Evolutionary conservation across 2,888 invertebrate species (phyloP).

Genomic region (Suillia variegata): DNA sequence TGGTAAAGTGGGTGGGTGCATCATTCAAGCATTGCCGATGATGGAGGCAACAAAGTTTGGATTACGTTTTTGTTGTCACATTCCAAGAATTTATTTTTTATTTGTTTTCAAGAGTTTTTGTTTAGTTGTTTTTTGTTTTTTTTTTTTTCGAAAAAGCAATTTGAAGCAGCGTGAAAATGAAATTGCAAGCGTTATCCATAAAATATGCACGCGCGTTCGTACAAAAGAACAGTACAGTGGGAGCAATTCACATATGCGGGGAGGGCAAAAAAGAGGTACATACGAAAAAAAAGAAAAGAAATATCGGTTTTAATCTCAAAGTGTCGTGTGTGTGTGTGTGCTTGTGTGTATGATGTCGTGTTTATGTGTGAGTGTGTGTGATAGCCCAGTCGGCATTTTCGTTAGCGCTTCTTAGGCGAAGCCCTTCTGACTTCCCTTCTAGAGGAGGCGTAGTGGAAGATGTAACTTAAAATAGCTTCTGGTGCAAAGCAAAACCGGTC

Average conservation of each 20-base stretch:
- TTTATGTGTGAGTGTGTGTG: slow-evolving; percentile 5
- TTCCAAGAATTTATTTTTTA: neutral
- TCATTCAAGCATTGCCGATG: neutral
- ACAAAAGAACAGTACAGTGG: slow-evolving; percentile 3
- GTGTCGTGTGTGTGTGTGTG: slow-evolving; percentile 8
- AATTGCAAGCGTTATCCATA: slow-evolving; percentile 19
- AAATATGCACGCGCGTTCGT: slow-evolving; percentile 9
- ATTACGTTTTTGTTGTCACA: slow-evolving; percentile 2
- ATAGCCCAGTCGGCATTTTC: too few species aligned
- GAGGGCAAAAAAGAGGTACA: neutral
- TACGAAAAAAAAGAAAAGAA: slow-evolving; percentile 7
- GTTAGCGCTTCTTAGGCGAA: too few species aligned
- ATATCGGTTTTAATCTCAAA: slow-evolving; percentile 11
- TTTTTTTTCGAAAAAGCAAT: slow-evolving; percentile 9
- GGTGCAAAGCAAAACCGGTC: too few species aligned
- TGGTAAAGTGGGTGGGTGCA: slow-evolving; percentile 6
- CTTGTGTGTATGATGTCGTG: slow-evolving; percentile 7
- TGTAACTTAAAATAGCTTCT: too few species aligned
- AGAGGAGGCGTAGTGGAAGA: too few species aligned
- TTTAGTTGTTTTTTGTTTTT: slow-evolving; percentile 15
- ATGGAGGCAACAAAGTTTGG: neutral
- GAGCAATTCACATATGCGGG: too few species aligned
- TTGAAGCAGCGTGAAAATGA: slow-evolving; percentile 15
- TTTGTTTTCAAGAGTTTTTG: slow-evolving; percentile 10
- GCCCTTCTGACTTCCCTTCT: too few species aligned